Base-by-base conservation (phyloP, 2,888 invertebrate genomes). In the Chaetogeoica ovagalla region DNA sequence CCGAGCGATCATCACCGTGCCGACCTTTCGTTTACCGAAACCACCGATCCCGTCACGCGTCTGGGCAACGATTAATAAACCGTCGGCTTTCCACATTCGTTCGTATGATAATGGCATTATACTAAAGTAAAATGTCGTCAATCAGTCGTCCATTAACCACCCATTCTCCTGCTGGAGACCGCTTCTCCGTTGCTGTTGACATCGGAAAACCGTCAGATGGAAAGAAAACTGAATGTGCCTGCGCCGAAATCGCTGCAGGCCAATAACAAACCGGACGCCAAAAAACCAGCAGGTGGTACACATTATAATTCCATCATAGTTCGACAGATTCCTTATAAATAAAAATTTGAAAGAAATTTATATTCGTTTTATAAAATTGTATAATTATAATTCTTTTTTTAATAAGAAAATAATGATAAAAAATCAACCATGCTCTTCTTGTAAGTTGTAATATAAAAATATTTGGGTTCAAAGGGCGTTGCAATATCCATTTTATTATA, bases 261-360 rank as follows among this genome's bases (percentile, higher is more conserved):
- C 89, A 90, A 90, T 86, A 87, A 88, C 84, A 88, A 89, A 88
- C 89, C 90, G 93, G 94, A 94, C 87, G 88, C 90, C 85, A 93
- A 92, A 86, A 93, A 92, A 87, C 89, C 86, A 86, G 89, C 91
- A 89, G 92, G 93, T 92, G n/a, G n/a, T n/a, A n/a, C n/a, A n/a
- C n/a, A n/a, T n/a, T n/a, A n/a, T n/a, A n/a, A n/a, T n/a, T n/a
- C n/a, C n/a, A n/a, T n/a, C n/a, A 13, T 48, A 48, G 48, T 11
- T 11, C 11, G 13, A 48, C 48, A 13, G 48, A 48, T 30, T 4
- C 48, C 11, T 48, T 48, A 13, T 13, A 48, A 13, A 1, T 48
- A 13, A 2, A 11, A 11, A 48, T 11, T 48, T 13, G 15, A 43
- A 43, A 43, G 6, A 43, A 43, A 9, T 43, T 6, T 4, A 30